phyloP scores from a whole-genome alignment of 2,113 vertebrate genomes.

The Aplodontia rufa region DNA sequence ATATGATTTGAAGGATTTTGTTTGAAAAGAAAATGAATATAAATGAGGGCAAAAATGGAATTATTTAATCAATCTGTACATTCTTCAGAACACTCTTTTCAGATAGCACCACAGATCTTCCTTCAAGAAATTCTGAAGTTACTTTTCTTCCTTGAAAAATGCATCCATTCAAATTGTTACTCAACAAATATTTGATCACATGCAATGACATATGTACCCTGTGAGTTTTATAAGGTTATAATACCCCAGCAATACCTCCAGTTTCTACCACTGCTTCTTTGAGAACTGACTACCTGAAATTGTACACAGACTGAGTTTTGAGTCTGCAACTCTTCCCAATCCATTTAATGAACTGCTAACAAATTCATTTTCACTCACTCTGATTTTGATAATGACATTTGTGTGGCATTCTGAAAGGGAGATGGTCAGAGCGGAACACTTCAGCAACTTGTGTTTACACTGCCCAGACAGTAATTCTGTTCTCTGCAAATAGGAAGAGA shows the following conservation, averaged over 20 bases:
- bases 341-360: neutral
- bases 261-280: neutral
- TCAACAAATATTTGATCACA: neutral
- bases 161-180: neutral
- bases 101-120: neutral
- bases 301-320: neutral
- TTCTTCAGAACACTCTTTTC: neutral
- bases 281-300: neutral
- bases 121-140: neutral
- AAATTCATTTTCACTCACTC: neutral
- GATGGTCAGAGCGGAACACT: accelerated
- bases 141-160: neutral
- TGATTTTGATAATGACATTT: neutral
- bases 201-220: accelerated
- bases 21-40: slow-evolving; percentile 37
- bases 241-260: neutral
- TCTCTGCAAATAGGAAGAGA: neutral
- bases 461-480: too few species aligned
- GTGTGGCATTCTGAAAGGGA: neutral
- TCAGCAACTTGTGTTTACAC: neutral
- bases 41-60: neutral
- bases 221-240: neutral
- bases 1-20: slow-evolving; percentile 2
- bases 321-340: neutral
- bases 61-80: neutral